phyloP scores from a whole-genome alignment of 2,888 invertebrate genomes.

The Chymomyza procnemis region DNA sequence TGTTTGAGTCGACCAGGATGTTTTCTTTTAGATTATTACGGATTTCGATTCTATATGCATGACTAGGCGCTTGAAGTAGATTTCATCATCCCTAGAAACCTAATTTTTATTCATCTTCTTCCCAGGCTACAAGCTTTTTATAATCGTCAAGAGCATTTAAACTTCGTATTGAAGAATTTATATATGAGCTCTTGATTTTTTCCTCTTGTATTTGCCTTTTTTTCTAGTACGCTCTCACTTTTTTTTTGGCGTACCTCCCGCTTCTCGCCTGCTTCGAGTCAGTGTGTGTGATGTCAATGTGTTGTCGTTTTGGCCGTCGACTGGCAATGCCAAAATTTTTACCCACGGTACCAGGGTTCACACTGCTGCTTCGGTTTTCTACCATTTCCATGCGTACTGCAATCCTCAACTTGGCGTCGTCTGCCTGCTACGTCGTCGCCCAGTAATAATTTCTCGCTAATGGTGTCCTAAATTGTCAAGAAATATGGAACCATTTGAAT shows the following conservation, averaged over 20 bases:
- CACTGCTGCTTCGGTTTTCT: not conserved
- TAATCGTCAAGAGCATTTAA: too few relatives aligned
- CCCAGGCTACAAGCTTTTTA: too few relatives aligned
- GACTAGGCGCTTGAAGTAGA: too few relatives aligned
- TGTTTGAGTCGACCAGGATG: too few relatives aligned
- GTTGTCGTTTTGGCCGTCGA: conserved; percentile 52
- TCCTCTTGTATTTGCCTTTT: not conserved
- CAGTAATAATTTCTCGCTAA: conserved; percentile 73
- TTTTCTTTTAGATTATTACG: too few relatives aligned
- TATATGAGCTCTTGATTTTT: not conserved
- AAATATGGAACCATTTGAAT: conserved; percentile 74
- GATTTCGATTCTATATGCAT: too few relatives aligned
- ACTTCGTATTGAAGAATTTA: too few relatives aligned
- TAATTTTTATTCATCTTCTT: too few relatives aligned
- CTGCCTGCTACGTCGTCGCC: conserved; percentile 28
- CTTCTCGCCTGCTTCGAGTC: not conserved
- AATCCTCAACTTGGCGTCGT: conserved; percentile 20
- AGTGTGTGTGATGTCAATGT: conserved; percentile 36
- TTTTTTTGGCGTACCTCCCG: not conserved
- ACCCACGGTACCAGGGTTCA: conserved; percentile 9
- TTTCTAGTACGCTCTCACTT: conserved; percentile 10
- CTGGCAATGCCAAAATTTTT: conserved; percentile 29
- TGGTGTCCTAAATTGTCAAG: conserved; percentile 74
- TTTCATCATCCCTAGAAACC: too few relatives aligned
- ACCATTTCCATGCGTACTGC: conserved; percentile 26